Evolutionary conservation across 2,797 vertebrate species (phyloP).

Genomic region (Harpagifer antarcticus): DNA sequence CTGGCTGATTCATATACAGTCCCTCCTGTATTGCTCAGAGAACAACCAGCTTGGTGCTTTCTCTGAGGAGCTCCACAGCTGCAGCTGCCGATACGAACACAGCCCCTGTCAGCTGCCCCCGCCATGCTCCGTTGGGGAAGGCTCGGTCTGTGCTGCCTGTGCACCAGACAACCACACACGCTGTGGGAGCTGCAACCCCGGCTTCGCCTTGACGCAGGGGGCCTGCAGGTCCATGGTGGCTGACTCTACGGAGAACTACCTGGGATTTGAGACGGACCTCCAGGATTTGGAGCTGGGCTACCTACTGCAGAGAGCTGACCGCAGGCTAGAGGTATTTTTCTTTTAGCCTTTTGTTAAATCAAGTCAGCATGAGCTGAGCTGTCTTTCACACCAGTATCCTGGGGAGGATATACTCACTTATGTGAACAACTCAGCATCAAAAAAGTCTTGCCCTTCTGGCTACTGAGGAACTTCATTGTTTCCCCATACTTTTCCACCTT

Average conservation of each 20-base stretch:
- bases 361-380: constrained; percentile 36
- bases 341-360: constrained; percentile 50
- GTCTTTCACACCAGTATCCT: constrained; percentile 40
- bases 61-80: constrained; percentile 93
- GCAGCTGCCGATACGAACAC: constrained; percentile 93
- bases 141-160: constrained; percentile 86
- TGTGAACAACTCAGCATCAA: constrained; percentile 33
- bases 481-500: constrained; percentile 4
- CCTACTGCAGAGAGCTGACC: constrained; percentile 92
- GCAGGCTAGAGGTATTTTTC: constrained; percentile 87
- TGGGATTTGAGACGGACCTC: constrained; percentile 96
- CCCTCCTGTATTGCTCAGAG: constrained; percentile 95
- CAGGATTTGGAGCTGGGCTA: constrained; percentile 96
- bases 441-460: constrained; percentile 22
- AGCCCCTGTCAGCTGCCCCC: constrained; percentile 88
- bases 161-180: constrained; percentile 94
- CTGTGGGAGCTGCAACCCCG: constrained; percentile 92
- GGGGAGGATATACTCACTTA: constrained; percentile 24
- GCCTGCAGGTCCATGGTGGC: constrained; percentile 93
- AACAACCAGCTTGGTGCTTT: constrained; percentile 95
- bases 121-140: constrained; percentile 91
- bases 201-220: constrained; percentile 92
- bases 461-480: constrained; percentile 28
- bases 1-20: constrained; percentile 95
- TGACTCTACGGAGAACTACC: constrained; percentile 95